Conservation (phyloP, 2,797 vertebrate species). For the Synanceia verrucosa region DNA sequence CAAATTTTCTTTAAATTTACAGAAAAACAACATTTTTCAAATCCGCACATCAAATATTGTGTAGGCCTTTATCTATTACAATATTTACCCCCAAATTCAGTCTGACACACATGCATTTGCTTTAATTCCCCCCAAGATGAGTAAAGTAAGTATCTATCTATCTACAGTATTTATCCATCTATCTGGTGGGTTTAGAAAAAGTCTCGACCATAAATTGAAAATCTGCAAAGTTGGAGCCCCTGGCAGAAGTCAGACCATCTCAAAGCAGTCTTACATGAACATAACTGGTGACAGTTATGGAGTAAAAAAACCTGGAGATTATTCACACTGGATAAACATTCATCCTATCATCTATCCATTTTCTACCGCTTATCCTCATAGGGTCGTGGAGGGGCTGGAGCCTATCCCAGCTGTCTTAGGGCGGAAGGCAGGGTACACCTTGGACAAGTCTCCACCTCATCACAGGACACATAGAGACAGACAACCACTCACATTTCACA, state of each 20-base stretch:
- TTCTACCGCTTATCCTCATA: too few relatives aligned
- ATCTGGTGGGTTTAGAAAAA: not conserved
- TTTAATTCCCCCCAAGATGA: too few relatives aligned
- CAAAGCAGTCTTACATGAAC: not conserved
- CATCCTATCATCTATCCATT: not conserved
- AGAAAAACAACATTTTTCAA: not conserved
- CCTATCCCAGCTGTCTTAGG: too few relatives aligned
- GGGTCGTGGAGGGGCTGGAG: too few relatives aligned
- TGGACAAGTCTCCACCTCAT: too few relatives aligned
- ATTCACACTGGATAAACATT: not conserved
- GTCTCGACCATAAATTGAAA: not conserved
- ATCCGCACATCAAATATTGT: not conserved
- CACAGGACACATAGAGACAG: too few relatives aligned
- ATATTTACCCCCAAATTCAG: not conserved
- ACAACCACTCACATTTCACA: too few relatives aligned
- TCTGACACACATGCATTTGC: rapidly evolving
- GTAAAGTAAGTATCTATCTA: too few relatives aligned
- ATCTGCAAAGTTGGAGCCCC: not conserved
- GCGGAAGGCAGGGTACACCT: too few relatives aligned
- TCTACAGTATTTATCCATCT: too few relatives aligned
- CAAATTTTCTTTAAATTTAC: not conserved
- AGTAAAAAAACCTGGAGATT: not conserved
- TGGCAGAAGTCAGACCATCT: not conserved
- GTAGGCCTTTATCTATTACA: not conserved
- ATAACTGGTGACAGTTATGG: too few relatives aligned